Conservation (phyloP, 2,113 vertebrate genomes). For the Lynx canadensis region DNA sequence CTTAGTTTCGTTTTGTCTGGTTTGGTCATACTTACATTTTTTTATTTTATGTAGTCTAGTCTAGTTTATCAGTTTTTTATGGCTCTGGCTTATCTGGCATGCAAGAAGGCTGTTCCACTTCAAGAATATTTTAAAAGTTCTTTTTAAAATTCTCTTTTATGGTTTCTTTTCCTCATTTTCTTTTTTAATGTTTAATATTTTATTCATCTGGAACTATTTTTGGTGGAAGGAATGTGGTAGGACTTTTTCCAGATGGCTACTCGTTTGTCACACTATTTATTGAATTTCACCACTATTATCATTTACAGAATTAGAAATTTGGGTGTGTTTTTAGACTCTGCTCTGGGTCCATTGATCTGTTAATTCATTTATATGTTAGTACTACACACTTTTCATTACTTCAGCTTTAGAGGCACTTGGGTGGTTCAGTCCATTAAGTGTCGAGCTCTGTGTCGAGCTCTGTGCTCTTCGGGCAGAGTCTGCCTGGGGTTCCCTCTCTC, state of each 20-base stretch:
- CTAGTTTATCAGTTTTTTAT: not conserved
- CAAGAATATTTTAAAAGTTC: not conserved
- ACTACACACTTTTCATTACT: not conserved
- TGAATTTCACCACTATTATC: not conserved
- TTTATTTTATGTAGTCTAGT: not conserved
- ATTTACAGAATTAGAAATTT: not conserved
- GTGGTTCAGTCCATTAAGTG: too few species aligned
- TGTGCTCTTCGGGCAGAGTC: too few species aligned
- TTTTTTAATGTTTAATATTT: conserved; percentile 15
- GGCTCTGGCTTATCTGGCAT: not conserved
- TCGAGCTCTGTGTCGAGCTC: too few species aligned
- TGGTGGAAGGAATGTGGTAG: not conserved
- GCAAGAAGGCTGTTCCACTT: not conserved
- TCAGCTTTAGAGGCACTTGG: not conserved
- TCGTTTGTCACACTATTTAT: not conserved
- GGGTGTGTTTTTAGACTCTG: not conserved
- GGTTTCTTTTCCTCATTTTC: not conserved
- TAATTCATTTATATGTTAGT: not conserved
- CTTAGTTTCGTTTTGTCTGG: not conserved
- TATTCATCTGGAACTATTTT: not conserved
- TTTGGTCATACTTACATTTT: not conserved
- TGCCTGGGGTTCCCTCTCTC: too few species aligned
- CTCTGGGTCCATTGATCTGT: not conserved
- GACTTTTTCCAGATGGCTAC: not conserved
- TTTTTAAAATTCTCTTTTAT: not conserved